These are phyloP conservation scores for Drosophila maculinotata DNA, from an alignment of 2,888 invertebrate species.

Conservation along the genomic window DNA sequence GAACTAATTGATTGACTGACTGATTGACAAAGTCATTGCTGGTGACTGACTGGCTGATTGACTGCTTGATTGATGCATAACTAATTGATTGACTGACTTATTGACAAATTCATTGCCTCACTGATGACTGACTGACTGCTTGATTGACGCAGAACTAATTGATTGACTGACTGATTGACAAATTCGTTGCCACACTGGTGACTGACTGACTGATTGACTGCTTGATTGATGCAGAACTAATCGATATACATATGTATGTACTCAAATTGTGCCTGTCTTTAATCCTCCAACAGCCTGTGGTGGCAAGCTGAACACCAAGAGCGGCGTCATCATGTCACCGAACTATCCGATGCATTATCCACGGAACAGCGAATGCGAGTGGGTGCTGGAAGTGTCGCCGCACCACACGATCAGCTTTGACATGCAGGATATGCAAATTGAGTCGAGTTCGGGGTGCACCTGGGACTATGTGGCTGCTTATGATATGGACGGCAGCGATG, in stretches of 20 bases:
- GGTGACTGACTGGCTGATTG: background rate
- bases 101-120: too few relatives aligned
- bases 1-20: background rate
- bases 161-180: background rate
- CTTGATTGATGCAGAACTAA: background rate
- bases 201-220: background rate
- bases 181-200: too few relatives aligned
- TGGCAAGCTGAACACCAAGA: slow-evolving; percentile 87
- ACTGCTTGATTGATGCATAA: background rate
- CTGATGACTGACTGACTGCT: background rate
- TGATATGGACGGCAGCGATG: slow-evolving; percentile 67
- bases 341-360: slow-evolving; percentile 94
- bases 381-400: slow-evolving; percentile 89
- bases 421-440: slow-evolving; percentile 89
- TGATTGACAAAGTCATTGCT: too few relatives aligned
- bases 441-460: slow-evolving; percentile 74
- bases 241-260: too few relatives aligned
- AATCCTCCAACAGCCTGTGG: slow-evolving; percentile 88
- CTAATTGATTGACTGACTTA: background rate
- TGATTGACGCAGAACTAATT: too few relatives aligned
- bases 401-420: slow-evolving; percentile 90
- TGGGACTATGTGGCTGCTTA: slow-evolving; percentile 84
- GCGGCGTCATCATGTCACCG: slow-evolving; percentile 91
- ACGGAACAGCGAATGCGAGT: slow-evolving; percentile 90
- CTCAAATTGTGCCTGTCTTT: too few relatives aligned